A percentile compares a stretch with the other conserved stretches of the same genome.
phyloP scores from a whole-genome alignment of 1,140 invertebrate species.

The Colletes gigas region DNA sequence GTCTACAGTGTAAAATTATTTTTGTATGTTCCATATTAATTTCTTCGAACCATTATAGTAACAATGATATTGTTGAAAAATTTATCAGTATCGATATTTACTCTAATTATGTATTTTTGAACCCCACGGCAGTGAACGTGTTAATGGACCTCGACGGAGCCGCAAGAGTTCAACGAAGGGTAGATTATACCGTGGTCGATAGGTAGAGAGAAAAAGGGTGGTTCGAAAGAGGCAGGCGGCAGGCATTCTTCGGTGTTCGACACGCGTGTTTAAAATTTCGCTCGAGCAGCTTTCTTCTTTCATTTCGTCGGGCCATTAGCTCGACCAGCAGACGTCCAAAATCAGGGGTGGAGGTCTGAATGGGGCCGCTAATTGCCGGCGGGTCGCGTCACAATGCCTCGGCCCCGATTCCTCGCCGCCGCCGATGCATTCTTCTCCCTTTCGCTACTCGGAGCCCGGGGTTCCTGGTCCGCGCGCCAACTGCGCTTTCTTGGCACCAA shows the following conservation, averaged over 20 bases:
- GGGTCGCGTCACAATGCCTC: conserved; percentile 64
- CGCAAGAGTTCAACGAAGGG: too few species aligned
- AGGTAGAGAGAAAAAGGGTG: too few species aligned
- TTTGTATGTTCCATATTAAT: too few species aligned
- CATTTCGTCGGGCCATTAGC: conserved; percentile 35
- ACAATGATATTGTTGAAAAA: too few species aligned
- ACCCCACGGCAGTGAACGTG: too few species aligned
- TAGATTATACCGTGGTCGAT: too few species aligned
- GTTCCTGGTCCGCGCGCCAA: conserved; percentile 23
- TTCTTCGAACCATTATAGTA: too few species aligned
- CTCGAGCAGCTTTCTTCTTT: conserved; percentile 34
- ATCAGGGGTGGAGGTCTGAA: conserved; percentile 51
- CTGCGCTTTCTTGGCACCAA: conserved; percentile 55
- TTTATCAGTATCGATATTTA: too few species aligned
- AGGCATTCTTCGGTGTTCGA: neutral
- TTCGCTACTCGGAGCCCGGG: conserved; percentile 42
- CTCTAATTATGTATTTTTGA: too few species aligned
- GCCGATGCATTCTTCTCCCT: conserved; percentile 58
- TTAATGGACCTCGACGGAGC: too few species aligned
- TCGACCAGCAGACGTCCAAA: conserved; percentile 14
- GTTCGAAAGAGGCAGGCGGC: too few species aligned
- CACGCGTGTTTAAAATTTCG: conserved; percentile 64
- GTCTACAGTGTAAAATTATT: too few species aligned
- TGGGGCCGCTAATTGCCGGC: conserved; percentile 66
- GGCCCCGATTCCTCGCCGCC: conserved; percentile 47